phyloP scores from a whole-genome alignment of 2,888 invertebrate genomes.

The Oasisia sp. region DNA sequence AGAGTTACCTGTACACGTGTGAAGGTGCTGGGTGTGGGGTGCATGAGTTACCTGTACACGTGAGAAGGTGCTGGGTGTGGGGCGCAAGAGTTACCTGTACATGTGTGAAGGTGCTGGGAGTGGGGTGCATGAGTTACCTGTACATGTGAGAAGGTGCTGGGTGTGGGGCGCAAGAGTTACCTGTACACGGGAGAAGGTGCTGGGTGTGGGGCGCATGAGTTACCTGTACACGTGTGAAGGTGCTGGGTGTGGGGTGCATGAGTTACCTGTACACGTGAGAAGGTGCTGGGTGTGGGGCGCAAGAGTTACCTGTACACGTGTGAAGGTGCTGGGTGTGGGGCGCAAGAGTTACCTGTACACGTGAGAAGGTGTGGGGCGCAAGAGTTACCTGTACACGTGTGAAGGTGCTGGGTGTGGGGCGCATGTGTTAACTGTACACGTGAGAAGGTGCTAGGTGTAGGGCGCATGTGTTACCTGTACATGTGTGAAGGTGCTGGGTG shows the following conservation, averaged over 20 bases:
- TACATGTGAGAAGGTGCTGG: conserved; percentile 61
- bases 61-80: conserved; percentile 62
- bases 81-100: conserved; percentile 57
- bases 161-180: conserved; percentile 61
- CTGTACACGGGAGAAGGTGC: conserved; percentile 60
- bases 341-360: conserved; percentile 59
- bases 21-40: conserved; percentile 61
- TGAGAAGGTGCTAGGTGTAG: conserved; percentile 62
- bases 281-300: conserved; percentile 62
- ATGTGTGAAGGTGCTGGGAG: conserved; percentile 62
- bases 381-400: conserved; percentile 62
- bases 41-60: conserved; percentile 60
- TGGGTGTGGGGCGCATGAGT: conserved; percentile 62
- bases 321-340: conserved; percentile 62
- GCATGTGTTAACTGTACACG: conserved; percentile 56
- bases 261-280: conserved; percentile 61
- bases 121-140: conserved; percentile 63
- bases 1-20: conserved; percentile 62
- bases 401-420: conserved; percentile 61
- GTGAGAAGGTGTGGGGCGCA: conserved; percentile 60
- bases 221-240: conserved; percentile 60
- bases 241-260: conserved; percentile 60
- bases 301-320: conserved; percentile 60
- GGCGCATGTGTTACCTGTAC: conserved; percentile 52
- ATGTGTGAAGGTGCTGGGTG: conserved; percentile 62